Evolutionary conservation across 2,113 vertebrate species (phyloP), one percentile per base, ranked within the genome.

Genomic region (Hippocampus guttulatus): DNA sequence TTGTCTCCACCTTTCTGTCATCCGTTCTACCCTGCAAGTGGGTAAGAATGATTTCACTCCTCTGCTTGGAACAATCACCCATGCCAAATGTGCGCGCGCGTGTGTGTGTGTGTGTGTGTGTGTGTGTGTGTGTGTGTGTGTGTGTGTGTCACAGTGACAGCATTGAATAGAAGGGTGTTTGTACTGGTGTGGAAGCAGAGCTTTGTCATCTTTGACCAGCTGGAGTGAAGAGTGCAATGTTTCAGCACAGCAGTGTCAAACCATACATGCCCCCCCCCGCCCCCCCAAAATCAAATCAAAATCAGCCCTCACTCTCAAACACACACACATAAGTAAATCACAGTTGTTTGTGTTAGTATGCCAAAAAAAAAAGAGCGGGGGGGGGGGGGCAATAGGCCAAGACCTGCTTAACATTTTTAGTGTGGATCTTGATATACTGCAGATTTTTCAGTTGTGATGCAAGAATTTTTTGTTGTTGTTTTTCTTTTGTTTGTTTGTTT

Each of bases 131-230:
- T 33, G 30, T 33, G 30, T 38, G 33, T 38, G 58, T 55, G 49
- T 65, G 23, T 38, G 38, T 73, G 11, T 62, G 70, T 67, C 55
- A 58, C 55, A 27, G 67, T 70, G 54, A 23, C 52, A 63, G 67
- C 57, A 63, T 64, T 62, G 63, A 25, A 38, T 58, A n/a, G 9
- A 63, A 63, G 73, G 66, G 54, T 69, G 51, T 65, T 38, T 38
- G 70, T 66, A 55, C 75, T 67, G 72, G 71, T 74, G 68, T 23
- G 12, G n/a, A 23, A 62, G 69, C 74, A 68, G 64, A 43, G 64
- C 47, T 77, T 49, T 84, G 61, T 80, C 76, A 76, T 79, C 83
- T 85, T 85, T 84, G 77, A 83, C 74, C 85, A 83, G 85, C 82
- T 85, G 88, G 67, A 69, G 41, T 55, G 64, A 78, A 71, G 69